Base-by-base conservation (phyloP, 2,888 invertebrate genomes). In the Germaria angustata region DNA sequence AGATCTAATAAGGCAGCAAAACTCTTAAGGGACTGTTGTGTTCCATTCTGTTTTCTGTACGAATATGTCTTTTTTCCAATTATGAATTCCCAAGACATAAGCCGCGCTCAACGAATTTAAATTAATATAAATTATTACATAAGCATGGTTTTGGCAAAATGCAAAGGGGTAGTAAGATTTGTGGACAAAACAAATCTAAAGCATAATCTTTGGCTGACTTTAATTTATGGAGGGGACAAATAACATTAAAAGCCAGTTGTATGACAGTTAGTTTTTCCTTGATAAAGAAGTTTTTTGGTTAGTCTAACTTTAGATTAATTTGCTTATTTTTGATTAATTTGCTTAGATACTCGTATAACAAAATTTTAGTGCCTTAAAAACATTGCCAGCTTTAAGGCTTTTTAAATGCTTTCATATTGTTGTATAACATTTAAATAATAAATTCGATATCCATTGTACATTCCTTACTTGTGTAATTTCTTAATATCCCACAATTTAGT, bases 101-200 rank as follows among this genome's bases (percentile, higher is more conserved):
- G 55, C 65, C 65, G 65, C 22, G 55, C 36, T 49, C 41, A 63
- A 65, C 39, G 39, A 72, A 65, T 72, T 65, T 39, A 57, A 72
- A 72, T 79, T 72, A 71, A 41, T 57, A 79, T 79, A 65, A 79
- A 79, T 72, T 28, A 55, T 11, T 51, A 28, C 36, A 13, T 20
- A 28, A 59, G 17, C 8, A 32, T 34, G 15, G 15, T 24, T 51
- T 15, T 13, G 13, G 4, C 8, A 15, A 39, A 32, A 13, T 1
- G 22, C 9, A 3, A 20, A 22, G 22, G 13, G 28, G 13, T 17
- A n/a, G n/a, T 3, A n/a, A n/a, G 32, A 15, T 46, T 46, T 46
- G 1, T 13, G 17, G 1, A 4, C 13, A 2, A 20, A 34, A 55
- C 11, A 5, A 34, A 36, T 66, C 36, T 36, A 15, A 13, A 36